Conservation (phyloP, 2,888 invertebrate genomes). For the Acronicta alni region DNA sequence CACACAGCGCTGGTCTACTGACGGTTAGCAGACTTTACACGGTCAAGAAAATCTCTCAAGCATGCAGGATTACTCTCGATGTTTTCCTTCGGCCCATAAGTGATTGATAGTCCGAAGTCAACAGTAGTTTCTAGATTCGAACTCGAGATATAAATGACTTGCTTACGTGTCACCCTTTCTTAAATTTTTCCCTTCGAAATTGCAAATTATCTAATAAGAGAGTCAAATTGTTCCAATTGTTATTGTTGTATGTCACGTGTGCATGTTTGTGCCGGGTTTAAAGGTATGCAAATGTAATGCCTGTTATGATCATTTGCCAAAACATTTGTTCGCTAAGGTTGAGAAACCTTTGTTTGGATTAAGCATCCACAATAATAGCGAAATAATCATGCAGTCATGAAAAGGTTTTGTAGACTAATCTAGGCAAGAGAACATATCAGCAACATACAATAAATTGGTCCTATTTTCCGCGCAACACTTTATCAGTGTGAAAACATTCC, state of each 20-base stretch:
- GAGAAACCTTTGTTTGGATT: slow-evolving; percentile 3
- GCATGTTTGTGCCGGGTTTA: background rate
- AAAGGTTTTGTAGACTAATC: no score
- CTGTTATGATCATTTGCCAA: slow-evolving; percentile 12
- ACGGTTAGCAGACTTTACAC: no score
- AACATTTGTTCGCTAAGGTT: slow-evolving; percentile 18
- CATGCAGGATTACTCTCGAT: no score
- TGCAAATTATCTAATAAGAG: background rate
- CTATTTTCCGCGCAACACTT: background rate
- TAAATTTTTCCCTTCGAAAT: background rate
- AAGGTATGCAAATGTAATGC: slow-evolving; percentile 5
- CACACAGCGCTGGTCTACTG: no score
- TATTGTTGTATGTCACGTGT: slow-evolving; percentile 5
- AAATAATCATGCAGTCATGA: no score
- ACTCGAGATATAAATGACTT: no score
- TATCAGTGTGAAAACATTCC: no score
- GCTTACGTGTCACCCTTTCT: background rate
- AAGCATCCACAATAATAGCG: background rate
- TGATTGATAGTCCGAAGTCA: no score
- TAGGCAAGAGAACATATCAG: no score
- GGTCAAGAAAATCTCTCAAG: no score
- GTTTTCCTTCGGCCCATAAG: no score
- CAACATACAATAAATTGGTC: background rate
- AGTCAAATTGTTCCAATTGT: slow-evolving; percentile 1
- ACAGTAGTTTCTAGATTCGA: no score